These are phyloP conservation scores for Eulemur mongoz DNA, from an alignment of 2,797 vertebrate species.

Conservation along the genomic window DNA sequence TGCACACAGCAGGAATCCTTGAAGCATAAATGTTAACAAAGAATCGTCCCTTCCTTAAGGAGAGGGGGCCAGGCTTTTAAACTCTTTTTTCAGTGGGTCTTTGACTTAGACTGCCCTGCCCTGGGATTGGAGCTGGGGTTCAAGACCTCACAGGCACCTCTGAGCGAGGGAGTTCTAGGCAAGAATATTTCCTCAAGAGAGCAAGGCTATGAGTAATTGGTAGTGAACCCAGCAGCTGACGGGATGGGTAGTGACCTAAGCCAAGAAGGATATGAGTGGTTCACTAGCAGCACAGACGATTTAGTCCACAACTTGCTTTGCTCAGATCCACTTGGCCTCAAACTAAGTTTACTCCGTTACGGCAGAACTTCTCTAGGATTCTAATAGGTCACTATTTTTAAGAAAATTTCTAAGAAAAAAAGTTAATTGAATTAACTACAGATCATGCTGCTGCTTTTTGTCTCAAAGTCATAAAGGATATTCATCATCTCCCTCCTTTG, in stretches of 20 bases:
- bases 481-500: too few relatives aligned
- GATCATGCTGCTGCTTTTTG: not conserved
- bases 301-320: not conserved
- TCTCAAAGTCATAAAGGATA: not conserved
- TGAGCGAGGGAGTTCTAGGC: not conserved
- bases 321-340: not conserved
- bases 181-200: not conserved
- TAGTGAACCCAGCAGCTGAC: not conserved
- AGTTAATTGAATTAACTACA: not conserved
- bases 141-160: not conserved
- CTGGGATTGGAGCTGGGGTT: not conserved
- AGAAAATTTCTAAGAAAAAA: not conserved
- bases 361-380: not conserved
- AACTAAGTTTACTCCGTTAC: not conserved
- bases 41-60: not conserved
- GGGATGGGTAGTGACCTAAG: fast-evolving
- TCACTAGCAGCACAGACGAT: not conserved
- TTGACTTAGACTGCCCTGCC: not conserved
- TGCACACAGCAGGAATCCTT: not conserved
- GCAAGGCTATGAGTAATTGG: not conserved
- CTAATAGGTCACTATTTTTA: not conserved
- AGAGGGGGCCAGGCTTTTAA: not conserved
- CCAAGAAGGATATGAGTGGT: not conserved
- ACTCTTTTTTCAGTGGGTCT: not conserved
- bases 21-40: not conserved